Percentiles rank a stretch among this genome's conserved stretches.
phyloP scores from a whole-genome alignment of 1,140 invertebrate species.

The Neodiprion virginianus region DNA sequence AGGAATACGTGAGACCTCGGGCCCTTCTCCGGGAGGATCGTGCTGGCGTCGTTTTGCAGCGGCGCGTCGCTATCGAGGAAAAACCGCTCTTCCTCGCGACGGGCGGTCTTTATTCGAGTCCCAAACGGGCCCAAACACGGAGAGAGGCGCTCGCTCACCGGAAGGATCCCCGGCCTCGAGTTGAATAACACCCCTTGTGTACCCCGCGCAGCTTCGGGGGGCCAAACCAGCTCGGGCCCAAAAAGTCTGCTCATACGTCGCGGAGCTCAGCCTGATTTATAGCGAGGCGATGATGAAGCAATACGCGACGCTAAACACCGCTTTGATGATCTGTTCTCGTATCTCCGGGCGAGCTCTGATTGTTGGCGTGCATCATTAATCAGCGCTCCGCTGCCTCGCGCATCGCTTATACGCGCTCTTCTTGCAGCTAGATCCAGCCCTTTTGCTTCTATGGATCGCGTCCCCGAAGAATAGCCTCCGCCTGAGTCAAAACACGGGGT shows the following conservation, averaged over 20 bases:
- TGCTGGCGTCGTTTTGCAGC: constrained; percentile 5
- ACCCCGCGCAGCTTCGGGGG: background rate
- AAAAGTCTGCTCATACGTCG: background rate
- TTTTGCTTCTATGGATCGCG: no score
- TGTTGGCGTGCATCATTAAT: constrained; percentile 44
- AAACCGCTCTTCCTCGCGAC: background rate
- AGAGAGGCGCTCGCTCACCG: background rate
- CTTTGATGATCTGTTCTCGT: constrained; percentile 41
- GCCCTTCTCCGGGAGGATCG: background rate
- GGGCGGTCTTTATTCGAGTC: background rate
- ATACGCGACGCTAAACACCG: constrained; percentile 45
- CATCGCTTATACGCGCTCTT: background rate
- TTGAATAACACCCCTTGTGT: background rate
- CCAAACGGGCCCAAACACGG: background rate
- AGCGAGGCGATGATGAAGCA: constrained; percentile 48
- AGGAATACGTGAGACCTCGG: no score
- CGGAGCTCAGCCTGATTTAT: constrained; percentile 45
- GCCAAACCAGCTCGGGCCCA: background rate
- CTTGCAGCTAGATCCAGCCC: no score
- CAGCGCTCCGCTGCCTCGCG: constrained; percentile 28
- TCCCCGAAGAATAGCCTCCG: background rate
- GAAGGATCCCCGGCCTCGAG: background rate
- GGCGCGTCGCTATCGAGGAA: constrained; percentile 18
- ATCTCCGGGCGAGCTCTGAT: constrained; percentile 37
- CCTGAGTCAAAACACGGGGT: background rate